phyloP scores from a whole-genome alignment of 2,113 vertebrate species.

The Cichladusa arquata region DNA sequence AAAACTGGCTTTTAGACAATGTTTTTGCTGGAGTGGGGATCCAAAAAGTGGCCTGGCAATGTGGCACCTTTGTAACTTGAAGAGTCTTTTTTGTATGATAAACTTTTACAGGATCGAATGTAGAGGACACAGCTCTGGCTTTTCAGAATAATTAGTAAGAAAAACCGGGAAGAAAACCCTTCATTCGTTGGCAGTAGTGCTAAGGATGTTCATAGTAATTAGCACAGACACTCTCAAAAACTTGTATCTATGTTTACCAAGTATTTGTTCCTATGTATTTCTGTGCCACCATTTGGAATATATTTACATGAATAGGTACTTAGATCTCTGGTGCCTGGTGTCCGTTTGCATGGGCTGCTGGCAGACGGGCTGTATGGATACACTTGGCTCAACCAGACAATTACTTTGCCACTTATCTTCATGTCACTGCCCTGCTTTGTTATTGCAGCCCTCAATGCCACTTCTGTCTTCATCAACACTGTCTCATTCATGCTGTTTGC shows the following conservation, averaged over 20 bases:
- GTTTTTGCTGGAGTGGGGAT: neutral
- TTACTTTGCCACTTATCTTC: constrained; percentile 62
- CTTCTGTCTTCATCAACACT: constrained; percentile 67
- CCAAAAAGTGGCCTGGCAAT: neutral
- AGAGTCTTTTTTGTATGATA: neutral
- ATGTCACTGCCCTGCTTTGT: constrained; percentile 54
- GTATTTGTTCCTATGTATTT: neutral
- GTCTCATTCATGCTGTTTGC: constrained; percentile 54
- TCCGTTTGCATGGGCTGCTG: neutral
- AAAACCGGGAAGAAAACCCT: neutral
- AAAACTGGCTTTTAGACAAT: neutral
- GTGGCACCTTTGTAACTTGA: neutral
- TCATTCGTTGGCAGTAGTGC: neutral
- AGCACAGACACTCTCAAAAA: neutral
- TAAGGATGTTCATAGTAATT: neutral
- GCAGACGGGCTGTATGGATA: neutral
- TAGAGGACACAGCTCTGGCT: neutral
- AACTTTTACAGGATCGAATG: neutral
- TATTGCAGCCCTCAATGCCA: constrained; percentile 56
- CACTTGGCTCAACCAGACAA: constrained; percentile 53
- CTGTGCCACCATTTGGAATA: neutral
- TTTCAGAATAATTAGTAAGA: neutral
- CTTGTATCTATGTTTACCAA: neutral
- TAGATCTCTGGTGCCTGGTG: neutral
- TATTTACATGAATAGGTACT: constrained; percentile 17